Evolutionary conservation across 2,113 vertebrate genomes (phyloP).

Genomic region (Narcine bancroftii): DNA sequence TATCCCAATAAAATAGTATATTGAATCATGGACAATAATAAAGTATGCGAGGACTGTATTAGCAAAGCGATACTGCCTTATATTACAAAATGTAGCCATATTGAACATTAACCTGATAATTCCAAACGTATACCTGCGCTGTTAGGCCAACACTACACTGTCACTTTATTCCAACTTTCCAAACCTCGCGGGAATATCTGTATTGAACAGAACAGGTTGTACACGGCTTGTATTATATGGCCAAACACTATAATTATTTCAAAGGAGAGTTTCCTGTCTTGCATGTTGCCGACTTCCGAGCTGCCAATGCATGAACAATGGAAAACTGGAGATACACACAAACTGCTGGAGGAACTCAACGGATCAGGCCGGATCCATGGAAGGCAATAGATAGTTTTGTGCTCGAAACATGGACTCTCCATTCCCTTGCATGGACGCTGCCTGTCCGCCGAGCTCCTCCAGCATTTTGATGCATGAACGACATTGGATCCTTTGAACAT

Average conservation of each 20-base stretch:
- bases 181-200: not conserved
- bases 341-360: too few relatives aligned
- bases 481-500: too few relatives aligned
- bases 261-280: not conserved
- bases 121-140: not conserved
- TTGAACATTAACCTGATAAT: not conserved
- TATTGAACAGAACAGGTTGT: not conserved
- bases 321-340: too few relatives aligned
- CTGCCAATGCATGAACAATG: not conserved
- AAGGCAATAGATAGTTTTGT: too few relatives aligned
- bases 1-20: not conserved
- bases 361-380: too few relatives aligned
- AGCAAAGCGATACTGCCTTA: not conserved
- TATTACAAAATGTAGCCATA: not conserved
- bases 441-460: too few relatives aligned
- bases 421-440: too few relatives aligned
- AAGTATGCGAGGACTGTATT: not conserved
- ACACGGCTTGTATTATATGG: too few relatives aligned
- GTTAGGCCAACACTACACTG: not conserved
- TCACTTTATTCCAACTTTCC: not conserved
- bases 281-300: not conserved
- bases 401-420: too few relatives aligned
- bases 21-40: not conserved
- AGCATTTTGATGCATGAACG: too few relatives aligned
- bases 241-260: not conserved